phyloP scores from a whole-genome alignment of 2,888 invertebrate species.

The Coenonympha glycerion region DNA sequence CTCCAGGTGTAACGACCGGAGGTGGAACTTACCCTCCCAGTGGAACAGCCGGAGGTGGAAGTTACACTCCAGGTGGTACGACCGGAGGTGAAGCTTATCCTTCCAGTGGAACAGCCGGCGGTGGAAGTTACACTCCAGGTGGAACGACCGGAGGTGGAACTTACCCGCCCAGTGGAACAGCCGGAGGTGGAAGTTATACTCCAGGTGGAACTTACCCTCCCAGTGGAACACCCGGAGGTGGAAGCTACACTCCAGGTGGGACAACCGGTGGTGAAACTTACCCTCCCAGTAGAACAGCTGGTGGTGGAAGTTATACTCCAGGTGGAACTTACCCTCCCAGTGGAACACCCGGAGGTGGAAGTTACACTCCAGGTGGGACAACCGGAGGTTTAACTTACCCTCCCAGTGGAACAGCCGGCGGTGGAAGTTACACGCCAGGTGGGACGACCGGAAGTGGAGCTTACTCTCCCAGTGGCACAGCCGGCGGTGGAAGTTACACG shows the following conservation, averaged over 20 bases:
- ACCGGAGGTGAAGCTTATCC: constrained; percentile 3
- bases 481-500: not conserved
- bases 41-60: not conserved
- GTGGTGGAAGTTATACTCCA: constrained; percentile 11
- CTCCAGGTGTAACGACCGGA: constrained; percentile 4
- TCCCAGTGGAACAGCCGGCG: not conserved
- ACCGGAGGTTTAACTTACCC: constrained; percentile 9
- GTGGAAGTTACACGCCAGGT: not conserved
- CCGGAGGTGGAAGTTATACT: no score
- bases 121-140: constrained; percentile 9
- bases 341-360: constrained; percentile 8
- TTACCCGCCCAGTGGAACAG: no score
- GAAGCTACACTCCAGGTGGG: no score
- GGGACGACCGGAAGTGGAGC: not conserved
- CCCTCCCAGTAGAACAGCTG: no score
- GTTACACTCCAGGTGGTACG: not conserved
- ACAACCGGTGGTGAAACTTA: no score
- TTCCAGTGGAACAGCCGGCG: constrained; percentile 7
- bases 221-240: no score
- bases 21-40: not conserved
- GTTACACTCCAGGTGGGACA: constrained; percentile 12
- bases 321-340: not conserved
- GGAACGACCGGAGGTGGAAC: no score
- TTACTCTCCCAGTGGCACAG: not conserved
- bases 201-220: no score